Evolutionary conservation across 2,888 invertebrate genomes (phyloP).

Genomic region (Pandemis cinnamomeana): DNA sequence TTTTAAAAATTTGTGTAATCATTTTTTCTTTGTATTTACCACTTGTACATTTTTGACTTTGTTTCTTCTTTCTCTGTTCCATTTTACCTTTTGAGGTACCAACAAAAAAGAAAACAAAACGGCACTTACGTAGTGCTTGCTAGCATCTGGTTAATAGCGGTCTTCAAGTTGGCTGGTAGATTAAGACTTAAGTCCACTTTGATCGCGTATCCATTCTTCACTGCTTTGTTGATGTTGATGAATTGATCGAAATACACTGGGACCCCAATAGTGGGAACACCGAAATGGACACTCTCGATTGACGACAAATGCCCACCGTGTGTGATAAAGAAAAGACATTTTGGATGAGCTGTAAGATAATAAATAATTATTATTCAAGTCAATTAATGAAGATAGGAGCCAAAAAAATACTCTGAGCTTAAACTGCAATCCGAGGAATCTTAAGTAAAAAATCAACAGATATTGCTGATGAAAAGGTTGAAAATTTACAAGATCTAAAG

Average conservation of each 20-base stretch:
- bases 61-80: too few relatives aligned
- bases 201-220: constrained; percentile 34
- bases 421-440: too few relatives aligned
- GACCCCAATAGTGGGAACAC: constrained; percentile 43
- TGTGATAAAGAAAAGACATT: constrained; percentile 42
- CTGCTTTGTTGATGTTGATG: constrained; percentile 42
- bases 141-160: constrained; percentile 37
- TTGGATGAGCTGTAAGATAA: constrained; percentile 42
- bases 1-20: too few relatives aligned
- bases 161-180: constrained; percentile 34
- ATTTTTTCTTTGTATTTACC: too few relatives aligned
- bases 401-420: too few relatives aligned
- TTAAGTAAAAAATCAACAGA: too few relatives aligned
- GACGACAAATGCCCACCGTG: constrained; percentile 42
- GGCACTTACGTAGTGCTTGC: constrained; percentile 27
- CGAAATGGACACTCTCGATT: constrained; percentile 41
- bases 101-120: background rate
- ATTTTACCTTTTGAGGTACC: too few relatives aligned
- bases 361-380: background rate
- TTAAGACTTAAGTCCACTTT: constrained; percentile 36
- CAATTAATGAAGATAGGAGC: background rate
- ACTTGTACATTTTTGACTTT: too few relatives aligned
- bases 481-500: too few relatives aligned
- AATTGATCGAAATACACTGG: constrained; percentile 45
- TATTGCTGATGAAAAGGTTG: too few relatives aligned